Evolutionary conservation across 2,797 vertebrate species (phyloP).

Genomic region (Paedocypris micromegethes): DNA sequence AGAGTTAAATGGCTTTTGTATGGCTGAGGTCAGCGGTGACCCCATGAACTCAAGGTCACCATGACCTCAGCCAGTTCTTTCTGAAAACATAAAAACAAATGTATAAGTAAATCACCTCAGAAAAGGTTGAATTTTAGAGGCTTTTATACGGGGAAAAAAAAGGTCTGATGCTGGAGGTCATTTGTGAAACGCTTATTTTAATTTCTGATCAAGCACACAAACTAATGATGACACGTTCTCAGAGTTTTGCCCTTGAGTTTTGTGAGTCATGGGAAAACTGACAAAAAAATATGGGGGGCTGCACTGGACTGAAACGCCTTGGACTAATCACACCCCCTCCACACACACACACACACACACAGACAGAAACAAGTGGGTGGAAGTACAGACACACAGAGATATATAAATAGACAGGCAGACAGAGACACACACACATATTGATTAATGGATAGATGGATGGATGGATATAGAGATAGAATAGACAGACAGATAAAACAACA

Average conservation of each 20-base stretch:
- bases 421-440: too few species aligned
- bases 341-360: too few species aligned
- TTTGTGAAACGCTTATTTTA: background rate
- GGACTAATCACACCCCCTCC: background rate
- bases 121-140: background rate
- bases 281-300: background rate
- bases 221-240: constrained; percentile 11
- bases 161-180: background rate
- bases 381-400: too few species aligned
- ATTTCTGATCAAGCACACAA: background rate
- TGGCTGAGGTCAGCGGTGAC: too few species aligned
- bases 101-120: background rate
- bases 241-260: constrained; percentile 25
- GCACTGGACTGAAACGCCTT: constrained; percentile 5
- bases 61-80: background rate
- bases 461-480: too few species aligned
- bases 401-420: too few species aligned
- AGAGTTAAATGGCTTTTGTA: too few species aligned
- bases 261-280: constrained; percentile 15
- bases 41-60: too few species aligned
- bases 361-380: too few species aligned
- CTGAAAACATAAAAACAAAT: constrained; percentile 1
- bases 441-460: too few species aligned
- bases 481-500: too few species aligned
- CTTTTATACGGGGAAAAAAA: background rate